Percentiles rank a stretch among this genome's conserved stretches.
phyloP scores from a whole-genome alignment of 2,113 vertebrate species.

The Seriola aureovittata region DNA sequence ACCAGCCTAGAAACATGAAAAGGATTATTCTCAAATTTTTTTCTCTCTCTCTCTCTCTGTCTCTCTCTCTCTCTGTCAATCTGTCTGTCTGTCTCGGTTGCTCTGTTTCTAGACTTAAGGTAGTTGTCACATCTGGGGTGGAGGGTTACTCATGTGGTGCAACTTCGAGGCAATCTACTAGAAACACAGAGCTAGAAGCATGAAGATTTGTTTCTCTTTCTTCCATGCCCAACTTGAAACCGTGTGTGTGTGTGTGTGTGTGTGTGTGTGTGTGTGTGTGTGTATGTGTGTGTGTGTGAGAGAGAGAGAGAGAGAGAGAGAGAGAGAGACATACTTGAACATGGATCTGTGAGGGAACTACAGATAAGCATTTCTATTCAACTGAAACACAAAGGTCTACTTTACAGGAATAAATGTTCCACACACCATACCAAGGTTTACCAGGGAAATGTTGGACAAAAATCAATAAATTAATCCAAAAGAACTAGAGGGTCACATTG shows the following conservation, averaged over 20 bases:
- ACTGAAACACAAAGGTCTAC: conserved; percentile 35
- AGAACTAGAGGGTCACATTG: background rate
- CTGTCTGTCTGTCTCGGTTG: conserved; percentile 47
- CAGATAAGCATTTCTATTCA: conserved; percentile 5
- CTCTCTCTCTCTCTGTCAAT: conserved; percentile 26
- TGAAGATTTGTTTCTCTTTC: conserved; percentile 47
- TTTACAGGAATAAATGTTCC: conserved; percentile 30
- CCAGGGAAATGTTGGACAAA: conserved; percentile 20
- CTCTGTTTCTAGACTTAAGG: conserved; percentile 59
- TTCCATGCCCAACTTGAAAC: conserved; percentile 34
- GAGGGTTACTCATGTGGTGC: conserved; percentile 69
- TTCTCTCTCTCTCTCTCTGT: background rate
- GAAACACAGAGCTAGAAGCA: conserved; percentile 36
- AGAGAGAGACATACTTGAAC: conserved; percentile 8
- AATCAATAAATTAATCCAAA: conserved; percentile 67
- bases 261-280: background rate
- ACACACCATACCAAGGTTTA: background rate
- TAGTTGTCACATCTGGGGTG: conserved; percentile 65
- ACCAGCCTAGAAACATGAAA: conserved; percentile 69
- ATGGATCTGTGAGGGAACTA: conserved; percentile 22
- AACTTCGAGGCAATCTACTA: conserved; percentile 74
- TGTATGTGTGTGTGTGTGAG: background rate
- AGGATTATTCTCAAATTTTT: conserved; percentile 17
- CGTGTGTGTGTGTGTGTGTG: background rate
- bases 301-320: background rate